Evolutionary conservation across 1,140 invertebrate genomes (phyloP), one percentile per base, ranked within the genome.

Genomic region (Leptinotarsa undecemlineata): DNA sequence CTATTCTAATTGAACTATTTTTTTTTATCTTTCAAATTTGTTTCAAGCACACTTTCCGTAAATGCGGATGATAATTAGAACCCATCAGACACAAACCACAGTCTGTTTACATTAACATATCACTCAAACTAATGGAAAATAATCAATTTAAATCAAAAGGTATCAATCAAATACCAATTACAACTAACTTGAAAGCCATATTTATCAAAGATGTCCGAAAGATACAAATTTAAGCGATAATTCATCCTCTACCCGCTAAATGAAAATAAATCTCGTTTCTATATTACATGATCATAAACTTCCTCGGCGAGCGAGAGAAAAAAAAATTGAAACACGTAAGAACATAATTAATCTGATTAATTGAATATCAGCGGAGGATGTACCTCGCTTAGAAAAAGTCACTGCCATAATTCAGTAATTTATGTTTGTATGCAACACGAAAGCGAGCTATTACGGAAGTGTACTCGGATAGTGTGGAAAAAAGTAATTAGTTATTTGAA

Each of bases 401-500:
- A 13, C n/a, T 14, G 20, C 26, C 19, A 21, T 66, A 66, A 20
- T 23, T 66, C 26, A 66, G 26, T 66, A 66, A 33, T 15, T 66
- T 66, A 66, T 66, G 63, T 57, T 66, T 66, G n/a, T 33, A 66
- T 66, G 20, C 63, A 66, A 66, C 63, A 33, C 26, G 20, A 66
- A 23, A 23, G n/a, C n/a, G 6, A 66, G 21, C 63, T 23, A 23
- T 66, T 23, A 15, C 63, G 63, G 63, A 66, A 66, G 63, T 66
- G 26, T 23, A 33, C 21, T 66, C 15, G 14, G 20, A 23, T 33
- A 5, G 63, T 23, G 15, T 20, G 21, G 63, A 33, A 66, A 66
- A 66, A 66, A 66, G 26, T 66, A 66, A 66, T 66, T 68, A 48
- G 26, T 42, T 48, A 68, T 68, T 68, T 68, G 26, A 68, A 42